These are phyloP conservation scores for Phytoseiulus persimilis DNA, from an alignment of 2,888 invertebrate species.

Conservation along the genomic window DNA sequence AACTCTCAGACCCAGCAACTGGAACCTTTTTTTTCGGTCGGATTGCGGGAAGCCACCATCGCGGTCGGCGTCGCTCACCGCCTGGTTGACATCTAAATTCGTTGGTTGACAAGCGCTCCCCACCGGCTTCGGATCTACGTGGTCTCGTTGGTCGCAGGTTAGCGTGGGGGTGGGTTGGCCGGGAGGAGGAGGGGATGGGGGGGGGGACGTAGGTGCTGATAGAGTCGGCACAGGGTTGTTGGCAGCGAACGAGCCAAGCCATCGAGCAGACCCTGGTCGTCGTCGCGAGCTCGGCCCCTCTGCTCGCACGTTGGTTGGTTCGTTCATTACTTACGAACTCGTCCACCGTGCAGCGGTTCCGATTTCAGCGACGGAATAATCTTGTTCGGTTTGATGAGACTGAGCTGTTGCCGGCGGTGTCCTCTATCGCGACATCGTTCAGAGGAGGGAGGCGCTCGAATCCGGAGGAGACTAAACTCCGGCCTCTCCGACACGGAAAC, in stretches of 20 bases:
- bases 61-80: not conserved
- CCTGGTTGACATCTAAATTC: conserved; percentile 6
- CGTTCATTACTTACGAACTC: not conserved
- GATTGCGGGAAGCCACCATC: not conserved
- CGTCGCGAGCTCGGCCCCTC: not conserved
- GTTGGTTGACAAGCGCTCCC: conserved; percentile 33
- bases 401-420: not conserved
- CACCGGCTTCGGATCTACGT: not conserved
- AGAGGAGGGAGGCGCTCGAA: not conserved
- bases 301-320: not conserved
- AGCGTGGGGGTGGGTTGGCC: not conserved
- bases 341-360: not conserved
- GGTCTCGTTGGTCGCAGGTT: not conserved
- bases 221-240: not conserved
- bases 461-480: not conserved
- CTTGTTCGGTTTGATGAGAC: not conserved
- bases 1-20: too few relatives aligned
- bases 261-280: not conserved
- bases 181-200: too few relatives aligned
- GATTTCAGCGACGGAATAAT: not conserved
- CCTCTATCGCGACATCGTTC: not conserved
- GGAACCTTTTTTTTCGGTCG: too few relatives aligned
- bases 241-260: not conserved
- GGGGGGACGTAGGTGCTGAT: not conserved
- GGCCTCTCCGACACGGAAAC: not conserved